A percentile compares a stretch with the other conserved stretches of the same genome.
These are phyloP conservation scores for Fulmarus glacialis DNA, from an alignment of 2,113 vertebrate genomes.

Conservation along the genomic window DNA sequence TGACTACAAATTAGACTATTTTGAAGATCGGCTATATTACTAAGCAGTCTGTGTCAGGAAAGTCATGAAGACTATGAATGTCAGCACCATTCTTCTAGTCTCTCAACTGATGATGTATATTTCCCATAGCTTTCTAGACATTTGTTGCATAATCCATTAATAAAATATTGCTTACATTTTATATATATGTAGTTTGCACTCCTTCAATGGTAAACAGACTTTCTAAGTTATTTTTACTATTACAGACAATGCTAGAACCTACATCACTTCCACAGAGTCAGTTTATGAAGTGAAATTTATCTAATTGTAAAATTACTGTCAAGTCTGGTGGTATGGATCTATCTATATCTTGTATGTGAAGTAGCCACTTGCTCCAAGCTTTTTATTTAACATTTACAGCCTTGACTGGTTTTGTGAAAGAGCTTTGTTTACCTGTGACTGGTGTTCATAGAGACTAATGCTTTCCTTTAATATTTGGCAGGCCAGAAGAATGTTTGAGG, in stretches of 20 bases:
- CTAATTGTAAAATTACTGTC: not conserved
- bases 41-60: not conserved
- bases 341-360: not conserved
- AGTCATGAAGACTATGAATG: not conserved
- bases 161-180: not conserved
- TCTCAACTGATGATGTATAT: not conserved
- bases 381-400: not conserved
- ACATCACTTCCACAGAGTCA: rapidly evolving
- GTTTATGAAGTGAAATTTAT: not conserved
- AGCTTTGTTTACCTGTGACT: not conserved
- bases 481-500: conserved; percentile 94
- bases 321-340: not conserved
- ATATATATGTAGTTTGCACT: not conserved
- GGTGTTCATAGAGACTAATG: rapidly evolving
- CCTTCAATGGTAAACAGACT: not conserved
- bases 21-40: not conserved
- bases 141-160: not conserved
- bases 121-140: not conserved
- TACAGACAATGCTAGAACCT: not conserved
- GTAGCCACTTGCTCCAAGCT: not conserved
- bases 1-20: not conserved
- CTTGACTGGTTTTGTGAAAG: not conserved
- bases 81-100: not conserved
- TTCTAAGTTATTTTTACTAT: not conserved
- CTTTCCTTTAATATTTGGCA: conserved; percentile 44